Base-by-base conservation (phyloP, 2,888 invertebrate species). In the Pollenia amentaria region DNA sequence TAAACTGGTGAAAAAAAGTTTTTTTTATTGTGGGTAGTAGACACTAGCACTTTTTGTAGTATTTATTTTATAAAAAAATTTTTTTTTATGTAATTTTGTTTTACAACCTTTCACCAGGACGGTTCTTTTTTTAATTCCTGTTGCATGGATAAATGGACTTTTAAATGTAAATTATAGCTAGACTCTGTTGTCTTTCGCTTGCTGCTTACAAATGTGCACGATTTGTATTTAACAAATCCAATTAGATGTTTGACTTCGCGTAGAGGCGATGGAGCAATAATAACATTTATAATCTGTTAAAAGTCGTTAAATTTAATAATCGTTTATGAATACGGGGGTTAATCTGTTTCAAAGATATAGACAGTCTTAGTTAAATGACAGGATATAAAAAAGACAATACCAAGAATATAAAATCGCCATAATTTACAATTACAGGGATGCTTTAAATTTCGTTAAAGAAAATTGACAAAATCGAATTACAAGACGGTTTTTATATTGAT, bases 81-180 rank as follows among this genome's bases (percentile, higher is more conserved):
- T 14, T 73, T 64, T 12, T 65, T 40, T 46, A n/a, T 67, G 11
- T 42, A 29, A 14, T 16, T 12, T 60, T n/a, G 10, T 29, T 46
- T 46, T 12, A 29, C 62, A 60, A 48, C 60, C 48, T 62, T 60
- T 14, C 18, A 57, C 38, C n/a, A 44, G 29, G 62, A 62, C 60
- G 64, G 42, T 79, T 79, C 16, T 64, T 64, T 51, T 80, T 46
- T 64, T 80, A 80, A 64, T 70, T 48, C 21, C 12, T 60, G 78
- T 40, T 16, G n/a, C 46, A 80, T 29, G 40, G 80, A 73, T 73
- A 65, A 73, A 81, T 81, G 65, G 57, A n/a, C 57, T 81, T 44
- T 65, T 55, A 72, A 79, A 62, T 42, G 72, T 64, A 80, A 79
- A 62, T 70, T 78, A 48, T 57, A 8, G 44, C 16, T 38, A 38